Evolutionary conservation across 2,888 invertebrate genomes (phyloP), one percentile per base, ranked within the genome.

Genomic region (Callimorpha dominula): DNA sequence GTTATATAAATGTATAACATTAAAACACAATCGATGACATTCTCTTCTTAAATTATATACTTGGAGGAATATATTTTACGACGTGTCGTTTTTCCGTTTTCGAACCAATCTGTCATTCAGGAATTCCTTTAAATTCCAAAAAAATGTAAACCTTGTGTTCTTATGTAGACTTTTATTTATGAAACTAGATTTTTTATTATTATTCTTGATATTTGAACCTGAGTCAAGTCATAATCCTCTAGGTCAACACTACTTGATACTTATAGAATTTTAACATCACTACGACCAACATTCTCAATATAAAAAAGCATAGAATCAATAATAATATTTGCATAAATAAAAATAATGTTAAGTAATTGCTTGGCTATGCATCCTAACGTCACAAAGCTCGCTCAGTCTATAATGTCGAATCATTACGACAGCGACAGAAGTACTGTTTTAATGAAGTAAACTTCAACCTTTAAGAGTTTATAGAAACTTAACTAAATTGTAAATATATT

Each of bases 401-500:
- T 1, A 57, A n/a, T 4, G 31, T 31, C 31, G 31, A 9, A 54
- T 11, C 12, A 12, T 57, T 5, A 20, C 12, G n/a, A n/a, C 52
- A 57, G 20, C 12, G 5, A 50, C 9, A 60, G 60, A 66, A 52
- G 15, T n/a, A 67, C 49, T 64, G 63, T 68, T 72, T 66, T 64
- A n/a, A 72, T 68, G 65, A 73, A 68, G 54, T 66, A 54, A 66
- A 64, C 49, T 66, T 80, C 43, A 20, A 9, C 12, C 65, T 65
- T 68, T 31, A 40, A 73, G 68, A 71, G 43, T 71, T 77, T 78
- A 75, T 69, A 65, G 73, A 42, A 76, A 79, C 70, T 73, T 68
- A 78, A 78, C 62, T 79, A 72, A 78, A 73, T 49, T 84, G 81
- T 84, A 83, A 75, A 84, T 85, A 83, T 83, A 85, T 69, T 69